Base-by-base conservation (phyloP, 2,113 vertebrate genomes). In the Saguinus midas region DNA sequence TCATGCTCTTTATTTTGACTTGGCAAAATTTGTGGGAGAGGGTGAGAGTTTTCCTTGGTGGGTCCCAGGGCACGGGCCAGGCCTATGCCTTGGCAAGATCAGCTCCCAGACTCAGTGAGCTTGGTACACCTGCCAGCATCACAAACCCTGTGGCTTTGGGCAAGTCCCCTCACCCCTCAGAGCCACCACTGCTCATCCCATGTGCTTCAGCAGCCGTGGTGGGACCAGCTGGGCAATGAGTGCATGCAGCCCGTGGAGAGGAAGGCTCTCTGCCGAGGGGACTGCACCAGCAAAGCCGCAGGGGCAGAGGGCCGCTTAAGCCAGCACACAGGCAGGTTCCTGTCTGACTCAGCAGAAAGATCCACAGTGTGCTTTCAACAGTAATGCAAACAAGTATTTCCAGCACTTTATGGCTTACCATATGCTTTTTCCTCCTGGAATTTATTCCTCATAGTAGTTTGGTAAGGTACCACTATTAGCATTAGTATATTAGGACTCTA, bases 151-250 rank as follows among this genome's bases (percentile, higher is more conserved):
- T 23, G 88, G 72, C 64, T 78, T 35, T 18, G 18, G 73, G 37
- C 45, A 55, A 29, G 55, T 25, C 12, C 32, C 32, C n/a, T 23
- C 40, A 1, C 27, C 68, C 13, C 35, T 40, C 16, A 5, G 55
- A 68, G 76, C 58, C 32, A 25, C 37, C 29, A 7, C 25, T 10
- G 3, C 17, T 7, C 50, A 1, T 23, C 66, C 35, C 29, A 11
- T 1, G 55, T 10, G 4, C 68, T 27, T 75, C 70, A 4, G 0
- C 0, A 57, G 84, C 43, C 1, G 0, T 4, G 32, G 45, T 6
- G 14, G 35, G 14, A 11, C 12, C 35, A 2, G 5, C 37, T 6
- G 52, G 52, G 45, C 57, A 17, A 10, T 14, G 57, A 73, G 50
- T 27, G 8, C 29, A 2, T 11, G 29, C 12, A 6, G n/a, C n/a